Evolutionary conservation across 2,797 vertebrate species (phyloP).

Genomic region (Paratrypauchen microcephalus): DNA sequence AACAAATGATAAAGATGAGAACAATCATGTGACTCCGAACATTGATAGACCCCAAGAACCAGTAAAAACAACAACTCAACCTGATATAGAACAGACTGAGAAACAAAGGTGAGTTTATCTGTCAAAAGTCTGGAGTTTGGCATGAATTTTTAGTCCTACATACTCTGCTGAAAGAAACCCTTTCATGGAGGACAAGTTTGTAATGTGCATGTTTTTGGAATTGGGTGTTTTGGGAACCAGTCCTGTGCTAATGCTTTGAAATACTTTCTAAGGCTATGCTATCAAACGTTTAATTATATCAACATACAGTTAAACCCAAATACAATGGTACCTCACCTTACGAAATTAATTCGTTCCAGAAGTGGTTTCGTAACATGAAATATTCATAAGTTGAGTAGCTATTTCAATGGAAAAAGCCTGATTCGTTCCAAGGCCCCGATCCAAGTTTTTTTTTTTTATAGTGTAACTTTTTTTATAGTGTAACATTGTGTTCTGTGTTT

Average conservation of each 20-base stretch:
- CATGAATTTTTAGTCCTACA: neutral
- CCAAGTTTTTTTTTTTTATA: no score
- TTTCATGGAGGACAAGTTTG: neutral
- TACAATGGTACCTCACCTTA: no score
- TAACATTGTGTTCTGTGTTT: no score
- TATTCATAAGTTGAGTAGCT: no score
- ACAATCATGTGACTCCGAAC: slow-evolving; percentile 28
- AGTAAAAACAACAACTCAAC: slow-evolving; percentile 20
- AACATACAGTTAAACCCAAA: no score
- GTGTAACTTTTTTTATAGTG: no score
- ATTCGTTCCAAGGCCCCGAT: no score
- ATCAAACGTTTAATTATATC: no score
- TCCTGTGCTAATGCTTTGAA: neutral
- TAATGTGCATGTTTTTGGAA: slow-evolving; percentile 4
- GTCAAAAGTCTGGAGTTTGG: neutral
- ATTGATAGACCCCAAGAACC: slow-evolving; percentile 39
- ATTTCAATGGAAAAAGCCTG: no score
- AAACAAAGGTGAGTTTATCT: slow-evolving; percentile 59
- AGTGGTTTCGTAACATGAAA: no score
- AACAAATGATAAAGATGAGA: slow-evolving; percentile 20
- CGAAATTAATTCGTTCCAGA: no score
- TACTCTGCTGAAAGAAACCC: neutral
- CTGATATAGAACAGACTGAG: slow-evolving; percentile 29
- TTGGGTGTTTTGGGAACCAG: neutral
- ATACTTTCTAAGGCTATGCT: no score